Evolutionary conservation across 2,797 vertebrate species (phyloP).

Genomic region (Sebastes minor): DNA sequence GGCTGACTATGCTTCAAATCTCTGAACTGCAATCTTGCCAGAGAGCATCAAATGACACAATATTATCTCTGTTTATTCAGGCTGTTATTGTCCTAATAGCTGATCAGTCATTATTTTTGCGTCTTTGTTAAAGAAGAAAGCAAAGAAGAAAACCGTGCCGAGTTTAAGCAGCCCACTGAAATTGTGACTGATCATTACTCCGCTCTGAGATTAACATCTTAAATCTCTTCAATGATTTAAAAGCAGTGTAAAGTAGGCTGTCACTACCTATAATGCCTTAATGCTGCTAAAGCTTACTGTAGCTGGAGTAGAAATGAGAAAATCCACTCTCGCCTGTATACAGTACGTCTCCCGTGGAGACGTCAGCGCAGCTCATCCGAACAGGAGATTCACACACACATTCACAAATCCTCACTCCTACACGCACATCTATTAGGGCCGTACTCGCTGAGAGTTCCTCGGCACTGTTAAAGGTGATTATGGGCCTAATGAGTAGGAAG

Average conservation of each 20-base stretch:
- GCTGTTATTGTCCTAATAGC: neutral
- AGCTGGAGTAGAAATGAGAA: constrained; percentile 54
- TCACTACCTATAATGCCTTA: constrained; percentile 71
- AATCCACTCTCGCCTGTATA: constrained; percentile 54
- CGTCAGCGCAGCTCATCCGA: constrained; percentile 44
- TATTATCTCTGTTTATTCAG: neutral
- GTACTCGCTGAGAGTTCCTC: constrained; percentile 48
- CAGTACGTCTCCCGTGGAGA: constrained; percentile 43
- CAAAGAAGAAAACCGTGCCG: neutral
- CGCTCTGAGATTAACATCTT: constrained; percentile 68
- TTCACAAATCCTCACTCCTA: constrained; percentile 54
- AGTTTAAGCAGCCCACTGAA: constrained; percentile 47
- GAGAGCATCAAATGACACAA: neutral
- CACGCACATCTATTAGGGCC: constrained; percentile 29
- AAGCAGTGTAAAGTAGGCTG: constrained; percentile 57
- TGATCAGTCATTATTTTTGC: constrained; percentile 1
- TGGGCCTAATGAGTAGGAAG: constrained; percentile 76
- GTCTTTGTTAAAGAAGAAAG: constrained; percentile 3
- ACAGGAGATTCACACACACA: constrained; percentile 52
- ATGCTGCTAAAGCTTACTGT: constrained; percentile 62
- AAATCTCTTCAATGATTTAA: constrained; percentile 69
- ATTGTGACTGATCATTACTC: constrained; percentile 52
- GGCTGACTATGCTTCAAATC: neutral
- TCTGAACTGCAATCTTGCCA: neutral
- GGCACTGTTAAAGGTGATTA: constrained; percentile 77